These are phyloP conservation scores for Boulengeromyrus knoepffleri DNA, from an alignment of 2,113 vertebrate species.

Conservation along the genomic window DNA sequence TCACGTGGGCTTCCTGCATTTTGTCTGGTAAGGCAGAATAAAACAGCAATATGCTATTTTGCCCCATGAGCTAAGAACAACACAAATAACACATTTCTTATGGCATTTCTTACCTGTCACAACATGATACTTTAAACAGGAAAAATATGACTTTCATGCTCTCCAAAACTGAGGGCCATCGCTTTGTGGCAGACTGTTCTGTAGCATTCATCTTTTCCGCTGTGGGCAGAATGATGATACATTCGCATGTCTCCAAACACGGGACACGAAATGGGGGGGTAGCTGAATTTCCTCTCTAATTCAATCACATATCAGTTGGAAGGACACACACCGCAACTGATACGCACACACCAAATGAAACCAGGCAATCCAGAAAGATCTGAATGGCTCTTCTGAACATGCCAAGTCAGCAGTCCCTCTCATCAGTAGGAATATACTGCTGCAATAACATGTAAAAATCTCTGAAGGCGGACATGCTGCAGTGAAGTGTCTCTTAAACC, in stretches of 20 bases:
- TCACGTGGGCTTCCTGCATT: not conserved
- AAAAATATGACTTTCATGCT: constrained; percentile 4
- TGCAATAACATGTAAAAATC: not conserved
- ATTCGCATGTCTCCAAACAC: constrained; percentile 31
- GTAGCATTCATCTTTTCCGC: constrained; percentile 51
- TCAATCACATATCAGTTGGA: constrained; percentile 30
- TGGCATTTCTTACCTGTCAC: not conserved
- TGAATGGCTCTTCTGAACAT: not conserved
- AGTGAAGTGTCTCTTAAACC: not conserved
- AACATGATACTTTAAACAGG: not conserved
- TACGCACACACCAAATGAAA: not conserved
- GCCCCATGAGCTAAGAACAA: not conserved
- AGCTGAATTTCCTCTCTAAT: constrained; percentile 35
- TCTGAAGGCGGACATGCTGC: not conserved
- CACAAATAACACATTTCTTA: not conserved
- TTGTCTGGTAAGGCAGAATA: not conserved
- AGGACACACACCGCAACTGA: not conserved
- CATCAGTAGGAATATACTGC: not conserved
- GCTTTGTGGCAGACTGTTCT: constrained; percentile 29
- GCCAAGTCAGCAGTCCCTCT: not conserved
- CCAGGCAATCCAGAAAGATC: not conserved
- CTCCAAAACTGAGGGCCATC: constrained; percentile 17
- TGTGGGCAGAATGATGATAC: constrained; percentile 36
- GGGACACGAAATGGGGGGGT: constrained; percentile 44
- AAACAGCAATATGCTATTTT: not conserved